phyloP scores from a whole-genome alignment of 2,888 invertebrate species.

The Cryptocephalus primarius region DNA sequence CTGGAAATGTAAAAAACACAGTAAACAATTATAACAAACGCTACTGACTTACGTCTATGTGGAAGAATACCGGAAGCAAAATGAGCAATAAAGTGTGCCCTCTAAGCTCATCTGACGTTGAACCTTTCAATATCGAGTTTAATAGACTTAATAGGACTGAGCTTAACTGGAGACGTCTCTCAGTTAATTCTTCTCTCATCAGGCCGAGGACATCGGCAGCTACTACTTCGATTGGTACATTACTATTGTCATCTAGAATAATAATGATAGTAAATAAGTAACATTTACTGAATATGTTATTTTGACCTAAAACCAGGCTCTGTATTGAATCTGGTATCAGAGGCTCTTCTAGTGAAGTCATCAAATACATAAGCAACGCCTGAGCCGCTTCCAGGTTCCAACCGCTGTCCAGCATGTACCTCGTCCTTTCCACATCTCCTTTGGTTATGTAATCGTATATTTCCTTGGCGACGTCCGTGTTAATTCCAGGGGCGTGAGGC shows the following conservation, averaged over 20 bases:
- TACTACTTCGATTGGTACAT: conserved; percentile 35
- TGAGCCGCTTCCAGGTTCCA: conserved; percentile 35
- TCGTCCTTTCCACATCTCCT: conserved; percentile 15
- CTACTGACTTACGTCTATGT: conserved; percentile 30
- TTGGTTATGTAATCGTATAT: conserved; percentile 16
- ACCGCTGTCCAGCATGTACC: conserved; percentile 25
- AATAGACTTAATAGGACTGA: conserved; percentile 35
- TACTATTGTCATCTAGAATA: conserved; percentile 31
- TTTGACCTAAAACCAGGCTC: conserved; percentile 37
- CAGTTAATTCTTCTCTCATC: conserved; percentile 36
- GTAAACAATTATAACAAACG: not conserved
- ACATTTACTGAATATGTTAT: not conserved
- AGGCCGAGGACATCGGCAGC: conserved; percentile 41
- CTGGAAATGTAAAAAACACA: conserved; percentile 17
- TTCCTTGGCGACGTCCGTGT: conserved; percentile 3
- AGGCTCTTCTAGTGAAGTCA: conserved; percentile 31
- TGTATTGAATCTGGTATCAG: conserved; percentile 38
- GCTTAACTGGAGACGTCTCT: conserved; percentile 34
- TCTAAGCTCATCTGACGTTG: conserved; percentile 38
- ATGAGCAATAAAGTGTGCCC: conserved; percentile 38
- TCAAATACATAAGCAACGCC: conserved; percentile 34
- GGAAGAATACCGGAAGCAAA: conserved; percentile 40
- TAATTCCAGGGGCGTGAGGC: conserved; percentile 16
- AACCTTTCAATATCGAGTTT: conserved; percentile 34
- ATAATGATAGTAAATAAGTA: not conserved